Conservation (phyloP, 2,888 invertebrate genomes). For the Lydus trimaculatus region DNA sequence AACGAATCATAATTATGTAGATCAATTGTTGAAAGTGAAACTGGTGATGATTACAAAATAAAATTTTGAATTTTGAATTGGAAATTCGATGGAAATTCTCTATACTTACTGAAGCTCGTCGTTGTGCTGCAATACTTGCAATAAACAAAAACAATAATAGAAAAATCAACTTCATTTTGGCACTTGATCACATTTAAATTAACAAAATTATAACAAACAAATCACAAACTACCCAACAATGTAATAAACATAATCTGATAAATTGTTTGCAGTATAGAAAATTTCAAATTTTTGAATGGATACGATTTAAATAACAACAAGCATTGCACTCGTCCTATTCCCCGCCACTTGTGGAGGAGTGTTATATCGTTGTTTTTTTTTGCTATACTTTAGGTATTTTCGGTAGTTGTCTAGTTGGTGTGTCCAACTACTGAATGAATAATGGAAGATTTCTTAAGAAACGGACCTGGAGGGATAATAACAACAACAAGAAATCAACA, state of each 20-base stretch:
- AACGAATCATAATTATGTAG: neutral
- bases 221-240: neutral
- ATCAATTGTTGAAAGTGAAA: neutral
- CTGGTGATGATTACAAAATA: neutral
- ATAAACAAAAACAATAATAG: neutral
- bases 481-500: slow-evolving; percentile 14
- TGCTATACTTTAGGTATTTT: no score
- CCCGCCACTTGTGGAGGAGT: neutral
- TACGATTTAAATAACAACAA: neutral
- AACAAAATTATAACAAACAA: neutral
- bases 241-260: neutral
- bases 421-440: slow-evolving; percentile 1
- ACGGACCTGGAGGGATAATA: neutral
- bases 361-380: neutral
- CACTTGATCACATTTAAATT: slow-evolving; percentile 4
- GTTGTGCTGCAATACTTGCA: neutral
- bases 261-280: neutral
- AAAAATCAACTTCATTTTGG: slow-evolving; percentile 4
- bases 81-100: neutral
- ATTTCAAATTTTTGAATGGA: neutral
- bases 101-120: neutral
- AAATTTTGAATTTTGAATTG: neutral
- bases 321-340: neutral
- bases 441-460: neutral
- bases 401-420: neutral